Evolutionary conservation across 2,888 invertebrate species (phyloP).

Genomic region (Drosophila austrosaltans): DNA sequence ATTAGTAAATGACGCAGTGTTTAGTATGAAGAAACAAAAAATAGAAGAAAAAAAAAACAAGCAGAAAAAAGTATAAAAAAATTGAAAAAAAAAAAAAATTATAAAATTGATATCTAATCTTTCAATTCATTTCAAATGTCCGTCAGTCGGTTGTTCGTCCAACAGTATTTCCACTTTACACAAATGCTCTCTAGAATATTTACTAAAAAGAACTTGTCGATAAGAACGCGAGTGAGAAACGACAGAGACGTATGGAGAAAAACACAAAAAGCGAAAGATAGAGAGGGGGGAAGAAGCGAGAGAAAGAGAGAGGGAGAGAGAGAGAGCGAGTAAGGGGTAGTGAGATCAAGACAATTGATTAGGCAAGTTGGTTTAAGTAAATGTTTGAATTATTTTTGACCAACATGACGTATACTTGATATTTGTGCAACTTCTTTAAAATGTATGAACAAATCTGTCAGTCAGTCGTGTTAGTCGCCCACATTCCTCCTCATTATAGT

Average conservation of each 20-base stretch:
- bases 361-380: slow-evolving; percentile 2
- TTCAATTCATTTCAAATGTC: slow-evolving; percentile 29
- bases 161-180: slow-evolving; percentile 29
- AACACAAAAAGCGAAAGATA: neutral
- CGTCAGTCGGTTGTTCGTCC: slow-evolving; percentile 27
- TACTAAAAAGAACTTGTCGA: slow-evolving; percentile 37
- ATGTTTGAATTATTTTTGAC: slow-evolving; percentile 30
- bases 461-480: slow-evolving; percentile 26
- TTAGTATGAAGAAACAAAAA: slow-evolving; percentile 21
- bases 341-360: slow-evolving; percentile 3
- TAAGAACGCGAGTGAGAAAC: slow-evolving; percentile 2
- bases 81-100: neutral
- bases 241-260: slow-evolving; percentile 2
- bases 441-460: slow-evolving; percentile 16
- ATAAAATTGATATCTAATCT: slow-evolving; percentile 50
- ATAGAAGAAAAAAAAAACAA: neutral
- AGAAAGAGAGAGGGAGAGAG: neutral
- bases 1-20: slow-evolving; percentile 74
- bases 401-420: slow-evolving; percentile 46
- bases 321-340: neutral
- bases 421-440: slow-evolving; percentile 33
- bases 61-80: neutral
- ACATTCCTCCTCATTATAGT: slow-evolving; percentile 27
- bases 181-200: slow-evolving; percentile 33
- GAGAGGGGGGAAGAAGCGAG: neutral